Conservation (phyloP, 2,888 invertebrate species). For the Lasioglossum pauxillum region DNA sequence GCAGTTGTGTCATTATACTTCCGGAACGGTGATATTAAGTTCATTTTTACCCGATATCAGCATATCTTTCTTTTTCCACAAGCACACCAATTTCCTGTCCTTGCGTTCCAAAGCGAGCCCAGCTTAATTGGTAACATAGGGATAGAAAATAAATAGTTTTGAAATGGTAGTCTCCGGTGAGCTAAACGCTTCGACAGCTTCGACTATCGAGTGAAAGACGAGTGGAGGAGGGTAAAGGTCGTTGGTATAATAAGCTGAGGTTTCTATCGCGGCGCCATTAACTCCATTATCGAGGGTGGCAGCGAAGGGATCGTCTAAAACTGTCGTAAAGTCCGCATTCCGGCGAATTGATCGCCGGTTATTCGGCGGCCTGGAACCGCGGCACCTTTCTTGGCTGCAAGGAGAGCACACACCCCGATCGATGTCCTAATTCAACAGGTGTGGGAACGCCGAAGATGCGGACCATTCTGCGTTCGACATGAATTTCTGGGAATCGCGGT, state of each 20-base stretch:
- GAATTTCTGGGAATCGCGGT: slow-evolving; percentile 28
- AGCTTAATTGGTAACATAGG: too few relatives aligned
- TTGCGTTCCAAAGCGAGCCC: too few relatives aligned
- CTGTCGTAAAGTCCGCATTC: not conserved
- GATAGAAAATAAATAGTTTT: not conserved
- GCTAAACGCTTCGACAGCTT: not conserved
- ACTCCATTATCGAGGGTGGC: not conserved
- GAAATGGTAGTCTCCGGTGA: not conserved
- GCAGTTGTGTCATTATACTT: too few relatives aligned
- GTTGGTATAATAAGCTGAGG: not conserved
- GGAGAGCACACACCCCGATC: slow-evolving; percentile 44
- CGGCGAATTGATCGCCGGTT: slow-evolving; percentile 31
- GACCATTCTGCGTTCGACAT: slow-evolving; percentile 38
- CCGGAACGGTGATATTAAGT: too few relatives aligned
- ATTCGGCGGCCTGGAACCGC: not conserved
- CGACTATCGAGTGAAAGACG: not conserved
- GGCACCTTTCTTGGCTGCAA: slow-evolving; percentile 43
- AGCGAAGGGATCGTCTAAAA: not conserved
- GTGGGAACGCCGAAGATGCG: slow-evolving; percentile 52
- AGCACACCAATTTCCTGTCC: too few relatives aligned
- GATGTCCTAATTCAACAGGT: slow-evolving; percentile 65
- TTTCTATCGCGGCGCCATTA: slow-evolving; percentile 3
- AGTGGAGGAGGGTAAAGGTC: not conserved
- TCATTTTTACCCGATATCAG: too few relatives aligned
- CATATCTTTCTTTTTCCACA: too few relatives aligned